Base-by-base conservation (phyloP, 2,888 invertebrate genomes). In the Dorcus hopei region DNA sequence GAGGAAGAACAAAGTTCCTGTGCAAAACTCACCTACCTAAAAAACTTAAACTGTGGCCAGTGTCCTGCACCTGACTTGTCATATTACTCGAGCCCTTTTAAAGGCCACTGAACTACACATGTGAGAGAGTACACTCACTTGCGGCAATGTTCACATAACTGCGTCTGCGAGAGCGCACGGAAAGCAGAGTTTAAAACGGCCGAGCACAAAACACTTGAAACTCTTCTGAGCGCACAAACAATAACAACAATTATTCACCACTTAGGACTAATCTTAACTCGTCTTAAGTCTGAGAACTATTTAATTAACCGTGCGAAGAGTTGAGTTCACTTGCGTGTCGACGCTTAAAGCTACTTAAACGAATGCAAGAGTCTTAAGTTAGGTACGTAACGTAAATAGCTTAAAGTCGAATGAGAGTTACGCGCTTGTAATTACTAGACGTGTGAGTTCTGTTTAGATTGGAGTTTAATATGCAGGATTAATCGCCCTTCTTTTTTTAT, bases 61-160 rank as follows among this genome's bases (percentile, higher is more conserved):
- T 38, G 11, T 51, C 51, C 40, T 41, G 39, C 51, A 51, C 51
- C 51, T 51, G 51, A 51, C 51, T 51, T 40, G 38, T 51, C 51
- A 51, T 51, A 51, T 40, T 51, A 9, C 51, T 51, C 40, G 51
- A 40, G 39, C 51, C 51, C 40, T 51, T 51, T 39, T 40, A 39
- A 39, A 51, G 51, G 51, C 51, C 51, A 51, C 39, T 51, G 51
- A 51, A 51, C 51, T 51, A 51, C 38, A 39, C 40, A 51, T 51
- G 51, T 51, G 40, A 23, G 26, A 26, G 26, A 33, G 23, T 38
- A 9, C 38, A 51, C 51, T 40, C 39, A 38, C 40, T 51, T 16
- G 38, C 38, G 38, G 38, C 51, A 11, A 51, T 40, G 40, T 51
- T 19, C 51, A 51, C 51, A 51, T 40, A 51, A 23, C 23, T 45